Percentiles rank a stretch among this genome's conserved stretches.
These are phyloP conservation scores for Poeciliopsis retropinna DNA, from an alignment of 2,113 vertebrate species.

Conservation along the genomic window DNA sequence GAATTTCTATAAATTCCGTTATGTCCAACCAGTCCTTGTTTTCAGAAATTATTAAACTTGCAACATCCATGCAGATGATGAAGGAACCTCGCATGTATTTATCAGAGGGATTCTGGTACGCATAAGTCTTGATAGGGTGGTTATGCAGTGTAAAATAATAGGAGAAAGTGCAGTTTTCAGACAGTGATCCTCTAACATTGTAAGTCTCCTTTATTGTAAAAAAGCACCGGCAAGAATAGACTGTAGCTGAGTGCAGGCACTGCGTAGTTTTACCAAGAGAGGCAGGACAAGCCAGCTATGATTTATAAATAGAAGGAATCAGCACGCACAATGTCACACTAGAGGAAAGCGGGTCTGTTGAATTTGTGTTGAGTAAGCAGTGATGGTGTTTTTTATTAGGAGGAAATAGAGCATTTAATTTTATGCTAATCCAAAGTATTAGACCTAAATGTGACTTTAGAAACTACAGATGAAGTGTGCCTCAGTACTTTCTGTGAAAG, in stretches of 20 bases:
- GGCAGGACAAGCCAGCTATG: constrained; percentile 46
- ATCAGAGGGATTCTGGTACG: background rate
- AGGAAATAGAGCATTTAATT: constrained; percentile 66
- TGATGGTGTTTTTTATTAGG: constrained; percentile 55
- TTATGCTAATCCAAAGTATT: constrained; percentile 68
- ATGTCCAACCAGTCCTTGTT: background rate
- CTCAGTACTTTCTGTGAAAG: constrained; percentile 13
- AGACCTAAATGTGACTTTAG: constrained; percentile 56
- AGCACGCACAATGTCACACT: constrained; percentile 56
- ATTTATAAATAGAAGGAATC: constrained; percentile 72
- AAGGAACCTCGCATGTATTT: background rate
- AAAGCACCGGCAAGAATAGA: constrained; percentile 24
- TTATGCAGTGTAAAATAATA: background rate
- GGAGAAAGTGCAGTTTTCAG: background rate
- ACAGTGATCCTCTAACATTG: background rate
- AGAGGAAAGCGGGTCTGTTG: constrained; percentile 60
- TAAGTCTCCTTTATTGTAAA: constrained; percentile 15
- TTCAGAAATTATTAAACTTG: background rate
- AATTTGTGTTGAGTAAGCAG: constrained; percentile 68
- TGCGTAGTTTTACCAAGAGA: constrained; percentile 46
- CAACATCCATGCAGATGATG: background rate
- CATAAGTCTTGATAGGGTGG: background rate
- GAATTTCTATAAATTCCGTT: background rate
- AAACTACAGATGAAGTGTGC: constrained; percentile 15
- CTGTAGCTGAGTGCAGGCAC: constrained; percentile 34